Percentiles rank a stretch among this genome's conserved stretches.
Evolutionary conservation across 2,113 vertebrate genomes (phyloP).

Genomic region (Phalacrocorax carbo): DNA sequence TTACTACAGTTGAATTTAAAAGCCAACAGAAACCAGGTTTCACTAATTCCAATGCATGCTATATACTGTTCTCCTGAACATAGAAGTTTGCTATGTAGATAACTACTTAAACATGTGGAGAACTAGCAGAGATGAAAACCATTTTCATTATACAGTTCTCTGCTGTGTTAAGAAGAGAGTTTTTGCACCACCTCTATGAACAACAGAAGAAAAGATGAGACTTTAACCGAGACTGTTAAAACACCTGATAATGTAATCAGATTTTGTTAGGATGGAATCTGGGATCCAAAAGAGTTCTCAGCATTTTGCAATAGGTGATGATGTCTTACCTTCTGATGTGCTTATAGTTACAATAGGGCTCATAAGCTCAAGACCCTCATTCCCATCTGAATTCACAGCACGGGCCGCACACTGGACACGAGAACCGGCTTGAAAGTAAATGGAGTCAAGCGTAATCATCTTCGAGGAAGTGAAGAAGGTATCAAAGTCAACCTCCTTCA

Average conservation of each 20-base stretch:
- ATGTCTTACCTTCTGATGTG: slow-evolving; percentile 82
- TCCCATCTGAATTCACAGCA: slow-evolving; percentile 85
- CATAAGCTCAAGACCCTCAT: slow-evolving; percentile 88
- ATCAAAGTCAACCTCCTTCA: slow-evolving; percentile 92
- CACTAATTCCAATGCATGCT: neutral
- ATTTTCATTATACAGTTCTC: neutral
- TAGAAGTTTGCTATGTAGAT: neutral
- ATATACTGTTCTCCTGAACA: neutral
- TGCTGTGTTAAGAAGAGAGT: neutral
- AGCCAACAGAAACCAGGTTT: neutral
- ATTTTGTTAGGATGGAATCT: neutral
- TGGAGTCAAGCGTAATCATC: slow-evolving; percentile 89
- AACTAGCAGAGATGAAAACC: neutral
- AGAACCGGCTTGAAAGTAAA: slow-evolving; percentile 94
- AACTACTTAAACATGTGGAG: neutral
- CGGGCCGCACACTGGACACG: slow-evolving; percentile 90
- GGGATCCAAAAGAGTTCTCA: neutral
- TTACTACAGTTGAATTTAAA: neutral
- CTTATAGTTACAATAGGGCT: slow-evolving; percentile 84
- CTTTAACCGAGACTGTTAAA: neutral
- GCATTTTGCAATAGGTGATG: neutral
- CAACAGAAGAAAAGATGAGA: neutral
- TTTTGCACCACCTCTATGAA: neutral
- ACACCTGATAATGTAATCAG: neutral
- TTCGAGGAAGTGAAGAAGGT: slow-evolving; percentile 97